Conservation (phyloP, 2,797 vertebrate genomes). For the Myotis daubentonii region DNA sequence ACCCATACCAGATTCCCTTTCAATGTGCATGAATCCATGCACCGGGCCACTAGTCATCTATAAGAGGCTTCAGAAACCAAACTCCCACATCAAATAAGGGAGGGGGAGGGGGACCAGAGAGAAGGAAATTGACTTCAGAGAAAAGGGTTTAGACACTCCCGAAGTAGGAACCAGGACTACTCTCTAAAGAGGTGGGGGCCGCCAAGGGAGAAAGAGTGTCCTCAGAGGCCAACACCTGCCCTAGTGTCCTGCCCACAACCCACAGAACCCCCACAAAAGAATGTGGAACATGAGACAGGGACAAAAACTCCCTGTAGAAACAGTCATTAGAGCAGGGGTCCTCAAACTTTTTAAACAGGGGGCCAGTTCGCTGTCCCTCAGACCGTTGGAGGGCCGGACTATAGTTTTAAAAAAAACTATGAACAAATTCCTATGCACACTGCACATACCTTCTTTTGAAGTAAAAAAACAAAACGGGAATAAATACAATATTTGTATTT, state of each 20-base stretch:
- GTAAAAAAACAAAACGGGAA: no score
- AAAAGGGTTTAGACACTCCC: neutral
- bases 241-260: neutral
- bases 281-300: constrained; percentile 16
- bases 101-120: neutral
- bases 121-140: neutral
- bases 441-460: no score
- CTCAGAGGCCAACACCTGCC: neutral
- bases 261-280: neutral
- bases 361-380: no score
- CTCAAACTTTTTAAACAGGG: no score
- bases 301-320: constrained; percentile 33
- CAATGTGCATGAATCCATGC: no score
- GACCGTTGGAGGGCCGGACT: no score
- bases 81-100: neutral
- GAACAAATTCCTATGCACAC: no score
- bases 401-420: no score
- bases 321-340: neutral
- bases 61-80: neutral
- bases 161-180: neutral
- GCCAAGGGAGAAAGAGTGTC: neutral
- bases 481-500: no score
- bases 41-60: neutral
- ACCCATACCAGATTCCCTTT: no score
- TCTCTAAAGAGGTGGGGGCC: neutral